These are phyloP conservation scores for Diplazon laetatorius DNA, from an alignment of 2,888 invertebrate genomes.

Conservation along the genomic window DNA sequence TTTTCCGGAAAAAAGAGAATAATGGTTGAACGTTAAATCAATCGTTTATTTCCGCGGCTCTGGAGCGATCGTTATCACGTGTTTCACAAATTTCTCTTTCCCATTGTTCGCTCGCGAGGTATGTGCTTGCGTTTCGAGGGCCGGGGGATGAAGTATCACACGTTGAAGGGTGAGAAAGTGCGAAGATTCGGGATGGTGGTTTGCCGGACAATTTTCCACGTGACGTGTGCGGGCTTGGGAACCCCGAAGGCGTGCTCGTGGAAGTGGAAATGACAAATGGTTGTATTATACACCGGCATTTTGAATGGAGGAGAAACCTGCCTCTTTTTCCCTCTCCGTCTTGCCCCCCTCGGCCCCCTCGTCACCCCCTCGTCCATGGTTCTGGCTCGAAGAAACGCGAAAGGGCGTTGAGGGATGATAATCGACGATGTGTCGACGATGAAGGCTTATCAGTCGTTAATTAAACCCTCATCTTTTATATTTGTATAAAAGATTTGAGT, in stretches of 20 bases:
- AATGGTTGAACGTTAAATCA: background rate
- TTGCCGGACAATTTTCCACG: constrained; percentile 39
- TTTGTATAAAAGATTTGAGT: too few species aligned
- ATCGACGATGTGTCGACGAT: constrained; percentile 24
- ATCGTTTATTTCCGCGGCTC: constrained; percentile 10
- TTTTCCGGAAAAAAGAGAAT: constrained; percentile 2
- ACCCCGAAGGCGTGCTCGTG: constrained; percentile 6
- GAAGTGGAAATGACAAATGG: constrained; percentile 46
- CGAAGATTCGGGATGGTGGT: constrained; percentile 12
- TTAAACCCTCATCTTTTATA: too few species aligned
- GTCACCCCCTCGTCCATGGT: background rate
- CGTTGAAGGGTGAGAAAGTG: constrained; percentile 23
- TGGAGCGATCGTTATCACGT: background rate
- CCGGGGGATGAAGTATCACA: constrained; percentile 24
- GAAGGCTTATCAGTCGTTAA: constrained; percentile 49
- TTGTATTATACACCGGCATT: constrained; percentile 49
- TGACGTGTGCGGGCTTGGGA: constrained; percentile 16
- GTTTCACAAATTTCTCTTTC: constrained; percentile 5
- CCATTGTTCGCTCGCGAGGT: background rate
- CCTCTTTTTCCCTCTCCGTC: too few species aligned
- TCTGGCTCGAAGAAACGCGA: constrained; percentile 27
- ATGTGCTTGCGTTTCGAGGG: too few species aligned
- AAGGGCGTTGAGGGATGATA: constrained; percentile 5
- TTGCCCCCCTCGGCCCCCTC: too few species aligned
- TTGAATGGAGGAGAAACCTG: background rate